Base-by-base conservation (phyloP, 1,140 invertebrate genomes). In the Trichomalopsis sarcophagae region DNA sequence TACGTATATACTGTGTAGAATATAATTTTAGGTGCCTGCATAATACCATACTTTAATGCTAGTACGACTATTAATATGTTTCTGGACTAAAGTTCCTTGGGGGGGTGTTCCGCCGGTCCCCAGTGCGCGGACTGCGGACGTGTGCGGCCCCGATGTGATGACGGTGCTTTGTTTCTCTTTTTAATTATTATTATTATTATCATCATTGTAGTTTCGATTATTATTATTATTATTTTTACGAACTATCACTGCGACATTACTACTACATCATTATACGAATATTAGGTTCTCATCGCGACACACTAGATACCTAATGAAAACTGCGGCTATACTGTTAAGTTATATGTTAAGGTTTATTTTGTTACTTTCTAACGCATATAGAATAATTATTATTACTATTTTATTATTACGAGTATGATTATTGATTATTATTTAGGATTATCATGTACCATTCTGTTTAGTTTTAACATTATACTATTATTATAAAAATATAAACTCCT, bases 121-220 rank as follows among this genome's bases (percentile, higher is more conserved):
- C 36, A 78, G 23, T 85, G 86, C 85, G 90, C 88, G 88, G 90
- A 87, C 87, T 85, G 84, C 85, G 87, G 87, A 88, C 81, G 81
- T 89, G 10, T 44, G 88, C 87, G 84, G 81, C 90, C 90, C 90
- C 88, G 89, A 91, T 91, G 91, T 92, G 92, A 93, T 92, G 91
- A 92, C 90, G 92, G 91, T 93, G 92, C 91, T 93, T 93, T 92
- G 91, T 92, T 92, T 93, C 90, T 91, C 89, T 88, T 92, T 91
- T 90, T 85, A 68, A 85, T 84, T 85, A 86, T 88, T 86, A 86
- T 87, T 81, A 82, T 78, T 80, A 78, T 68, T 80, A 83, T 84
- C 71, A 79, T 85, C 85, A 85, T 84, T 71, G 68, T 86, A 47
- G 82, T 81, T 85, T 40, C 40, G 40, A 76, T 77, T 44, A 82